Percentiles rank a stretch among this genome's conserved stretches.
Conservation (phyloP, 2,888 invertebrate genomes). For the Caenorhabditis zanzibari region DNA sequence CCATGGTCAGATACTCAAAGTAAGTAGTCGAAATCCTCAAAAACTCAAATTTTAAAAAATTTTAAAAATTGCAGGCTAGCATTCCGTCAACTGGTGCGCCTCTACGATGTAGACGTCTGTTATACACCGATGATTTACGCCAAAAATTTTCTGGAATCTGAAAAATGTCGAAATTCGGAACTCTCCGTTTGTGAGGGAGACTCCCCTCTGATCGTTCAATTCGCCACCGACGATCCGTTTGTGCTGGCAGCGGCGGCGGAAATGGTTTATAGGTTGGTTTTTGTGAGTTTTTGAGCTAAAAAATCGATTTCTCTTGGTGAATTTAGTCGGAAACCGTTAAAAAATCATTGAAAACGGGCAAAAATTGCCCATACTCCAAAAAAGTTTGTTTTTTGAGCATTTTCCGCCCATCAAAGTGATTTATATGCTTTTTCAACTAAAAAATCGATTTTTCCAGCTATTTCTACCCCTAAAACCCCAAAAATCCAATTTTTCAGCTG, state of each 20-base stretch:
- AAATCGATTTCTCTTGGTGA: background rate
- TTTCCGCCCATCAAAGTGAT: too few relatives aligned
- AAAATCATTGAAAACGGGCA: background rate
- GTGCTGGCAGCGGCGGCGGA: slow-evolving; percentile 93
- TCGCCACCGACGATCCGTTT: slow-evolving; percentile 91
- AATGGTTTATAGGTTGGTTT: slow-evolving; percentile 88
- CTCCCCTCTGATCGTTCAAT: slow-evolving; percentile 93
- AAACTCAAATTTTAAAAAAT: background rate
- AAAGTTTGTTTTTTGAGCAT: background rate
- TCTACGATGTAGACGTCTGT: slow-evolving; percentile 92
- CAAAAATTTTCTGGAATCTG: slow-evolving; percentile 92
- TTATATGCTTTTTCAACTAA: background rate
- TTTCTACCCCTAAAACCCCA: background rate
- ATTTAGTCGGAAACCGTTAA: background rate
- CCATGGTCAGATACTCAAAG: slow-evolving; percentile 97
- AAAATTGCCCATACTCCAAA: background rate
- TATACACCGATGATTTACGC: slow-evolving; percentile 98
- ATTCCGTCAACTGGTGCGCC: slow-evolving; percentile 89
- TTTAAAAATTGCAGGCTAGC: slow-evolving; percentile 86
- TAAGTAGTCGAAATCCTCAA: slow-evolving; percentile 83
- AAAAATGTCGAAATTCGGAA: slow-evolving; percentile 88
- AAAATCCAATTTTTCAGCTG: slow-evolving; percentile 85
- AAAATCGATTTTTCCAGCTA: background rate
- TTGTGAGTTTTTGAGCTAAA: background rate
- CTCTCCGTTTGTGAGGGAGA: slow-evolving; percentile 86